Conservation (phyloP, 2,797 vertebrate species). For the Tauraco hartlaubi region DNA sequence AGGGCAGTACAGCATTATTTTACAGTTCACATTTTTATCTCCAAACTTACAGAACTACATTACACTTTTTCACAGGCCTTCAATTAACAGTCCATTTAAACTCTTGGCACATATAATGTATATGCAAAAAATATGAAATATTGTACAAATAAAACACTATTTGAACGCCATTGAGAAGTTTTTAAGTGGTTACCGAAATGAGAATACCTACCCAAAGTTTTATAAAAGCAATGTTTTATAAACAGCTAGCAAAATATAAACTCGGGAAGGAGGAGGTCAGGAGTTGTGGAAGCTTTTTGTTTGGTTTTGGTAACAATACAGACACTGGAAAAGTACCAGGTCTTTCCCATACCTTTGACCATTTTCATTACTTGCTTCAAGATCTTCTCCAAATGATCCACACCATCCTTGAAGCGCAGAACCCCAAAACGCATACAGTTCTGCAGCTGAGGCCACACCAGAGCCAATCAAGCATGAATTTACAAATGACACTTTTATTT, state of each 20-base stretch:
- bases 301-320: background rate
- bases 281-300: background rate
- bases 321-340: background rate
- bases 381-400: background rate
- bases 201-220: background rate
- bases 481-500: background rate
- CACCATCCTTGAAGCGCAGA: background rate
- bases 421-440: background rate
- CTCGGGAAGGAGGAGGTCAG: too few species aligned
- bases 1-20: conserved; percentile 58
- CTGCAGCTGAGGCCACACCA: background rate
- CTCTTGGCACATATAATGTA: background rate
- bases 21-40: background rate
- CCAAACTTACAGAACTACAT: background rate
- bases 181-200: background rate
- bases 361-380: background rate
- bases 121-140: background rate
- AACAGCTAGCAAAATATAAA: background rate
- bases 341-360: background rate
- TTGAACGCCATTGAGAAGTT: background rate
- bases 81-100: background rate
- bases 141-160: background rate
- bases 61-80: background rate
- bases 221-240: background rate
- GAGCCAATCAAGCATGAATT: background rate